Percentiles rank a stretch among this genome's conserved stretches.
phyloP scores from a whole-genome alignment of 2,888 invertebrate genomes.

The Ectropis crepuscularia region DNA sequence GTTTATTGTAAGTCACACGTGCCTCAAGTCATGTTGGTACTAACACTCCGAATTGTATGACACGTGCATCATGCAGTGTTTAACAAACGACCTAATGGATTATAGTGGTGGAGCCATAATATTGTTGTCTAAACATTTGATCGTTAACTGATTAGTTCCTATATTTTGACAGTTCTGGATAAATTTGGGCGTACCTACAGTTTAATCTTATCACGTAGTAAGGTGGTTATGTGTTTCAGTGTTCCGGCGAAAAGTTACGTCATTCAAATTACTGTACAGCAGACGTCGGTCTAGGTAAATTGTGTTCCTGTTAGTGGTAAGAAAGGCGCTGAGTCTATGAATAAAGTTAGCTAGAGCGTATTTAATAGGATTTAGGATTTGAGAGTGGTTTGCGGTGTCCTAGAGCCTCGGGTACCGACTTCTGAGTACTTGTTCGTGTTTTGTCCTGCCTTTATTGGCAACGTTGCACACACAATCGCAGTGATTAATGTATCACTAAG shows the following conservation, averaged over 20 bases:
- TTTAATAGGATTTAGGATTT: slow-evolving; percentile 72
- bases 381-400: slow-evolving; percentile 63
- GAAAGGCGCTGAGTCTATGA: slow-evolving; percentile 53
- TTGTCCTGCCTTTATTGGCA: slow-evolving; percentile 38
- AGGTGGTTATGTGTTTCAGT: slow-evolving; percentile 36
- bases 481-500: slow-evolving; percentile 35
- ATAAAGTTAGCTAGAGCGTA: slow-evolving; percentile 55
- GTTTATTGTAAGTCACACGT: slow-evolving; percentile 11
- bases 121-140: background rate
- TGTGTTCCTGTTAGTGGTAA: slow-evolving; percentile 41
- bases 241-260: slow-evolving; percentile 50
- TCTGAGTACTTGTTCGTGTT: slow-evolving; percentile 76
- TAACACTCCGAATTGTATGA: slow-evolving; percentile 24
- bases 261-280: slow-evolving; percentile 39
- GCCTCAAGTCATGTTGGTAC: slow-evolving; percentile 27
- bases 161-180: background rate
- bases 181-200: slow-evolving; percentile 15
- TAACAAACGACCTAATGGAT: too few species aligned
- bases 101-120: background rate
- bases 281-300: slow-evolving; percentile 46
- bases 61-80: background rate
- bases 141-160: background rate
- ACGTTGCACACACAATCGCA: slow-evolving; percentile 30
- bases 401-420: slow-evolving; percentile 62
- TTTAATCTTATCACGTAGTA: slow-evolving; percentile 53